These are phyloP conservation scores for Equus quagga DNA, from an alignment of 2,113 vertebrate genomes.

Conservation along the genomic window DNA sequence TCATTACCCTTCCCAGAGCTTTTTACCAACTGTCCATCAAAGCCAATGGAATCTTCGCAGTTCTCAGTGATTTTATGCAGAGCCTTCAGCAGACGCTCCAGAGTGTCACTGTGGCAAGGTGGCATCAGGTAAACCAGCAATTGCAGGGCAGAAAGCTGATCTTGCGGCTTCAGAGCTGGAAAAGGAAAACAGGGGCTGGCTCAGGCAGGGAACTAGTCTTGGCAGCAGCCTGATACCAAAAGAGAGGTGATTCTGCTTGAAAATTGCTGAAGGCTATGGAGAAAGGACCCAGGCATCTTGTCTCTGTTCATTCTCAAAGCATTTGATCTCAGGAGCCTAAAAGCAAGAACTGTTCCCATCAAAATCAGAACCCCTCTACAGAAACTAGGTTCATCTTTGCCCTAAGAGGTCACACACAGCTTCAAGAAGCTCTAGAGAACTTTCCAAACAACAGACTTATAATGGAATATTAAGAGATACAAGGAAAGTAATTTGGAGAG, in stretches of 20 bases:
- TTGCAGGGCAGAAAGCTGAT: conserved; percentile 91
- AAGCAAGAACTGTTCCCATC: conserved; percentile 4
- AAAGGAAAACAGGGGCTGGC: conserved; percentile 45
- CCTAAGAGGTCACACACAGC: neutral
- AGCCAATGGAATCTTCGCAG: conserved; percentile 87
- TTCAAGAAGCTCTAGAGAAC: conserved; percentile 58
- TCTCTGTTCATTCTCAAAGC: conserved; percentile 13
- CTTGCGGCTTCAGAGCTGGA: conserved; percentile 88
- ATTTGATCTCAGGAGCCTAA: neutral
- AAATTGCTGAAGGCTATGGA: neutral
- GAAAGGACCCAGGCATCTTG: neutral
- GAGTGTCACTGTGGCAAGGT: conserved; percentile 94
- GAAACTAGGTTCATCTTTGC: neutral
- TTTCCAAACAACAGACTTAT: neutral
- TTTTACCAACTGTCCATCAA: conserved; percentile 90
- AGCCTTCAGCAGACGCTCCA: conserved; percentile 92
- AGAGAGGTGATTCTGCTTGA: conserved; percentile 19
- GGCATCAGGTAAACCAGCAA: conserved; percentile 95
- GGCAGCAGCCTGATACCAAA: neutral
- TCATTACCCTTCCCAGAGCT: neutral
- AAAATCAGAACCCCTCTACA: neutral
- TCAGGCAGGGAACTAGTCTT: conserved; percentile 26
- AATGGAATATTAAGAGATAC: neutral
- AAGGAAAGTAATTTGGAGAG: neutral
- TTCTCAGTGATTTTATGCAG: conserved; percentile 90